Evolutionary conservation across 2,797 vertebrate genomes (phyloP).

Genomic region (Xiphorhynchus erythropygius): DNA sequence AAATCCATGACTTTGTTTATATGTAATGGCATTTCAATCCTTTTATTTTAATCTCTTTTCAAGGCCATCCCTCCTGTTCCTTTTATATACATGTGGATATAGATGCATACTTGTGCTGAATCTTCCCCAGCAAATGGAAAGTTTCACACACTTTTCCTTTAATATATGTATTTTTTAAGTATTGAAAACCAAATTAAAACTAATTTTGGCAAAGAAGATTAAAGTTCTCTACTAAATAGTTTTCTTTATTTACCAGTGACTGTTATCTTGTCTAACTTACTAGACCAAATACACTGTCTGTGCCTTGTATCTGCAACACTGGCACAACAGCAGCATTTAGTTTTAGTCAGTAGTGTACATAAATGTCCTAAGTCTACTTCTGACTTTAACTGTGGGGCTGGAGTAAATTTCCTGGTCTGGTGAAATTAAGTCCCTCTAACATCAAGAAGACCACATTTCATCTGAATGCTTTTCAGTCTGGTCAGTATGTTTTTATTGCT

Average conservation of each 20-base stretch:
- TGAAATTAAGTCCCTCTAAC: neutral
- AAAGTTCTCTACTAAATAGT: neutral
- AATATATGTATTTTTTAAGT: neutral
- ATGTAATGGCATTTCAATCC: conserved; percentile 11
- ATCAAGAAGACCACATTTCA: neutral
- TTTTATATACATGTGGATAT: neutral
- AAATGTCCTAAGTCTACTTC: neutral
- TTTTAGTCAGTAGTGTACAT: neutral
- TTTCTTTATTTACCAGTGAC: neutral
- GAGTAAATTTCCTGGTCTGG: neutral
- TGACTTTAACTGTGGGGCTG: neutral
- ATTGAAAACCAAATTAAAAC: neutral
- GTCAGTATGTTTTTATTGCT: neutral
- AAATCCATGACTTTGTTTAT: conserved; percentile 20
- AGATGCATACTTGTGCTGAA: rapidly evolving
- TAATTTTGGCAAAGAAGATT: neutral
- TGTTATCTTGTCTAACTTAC: neutral
- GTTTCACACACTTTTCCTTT: neutral
- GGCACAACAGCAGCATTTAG: neutral
- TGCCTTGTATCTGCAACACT: neutral
- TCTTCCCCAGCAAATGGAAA: neutral
- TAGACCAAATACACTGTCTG: neutral
- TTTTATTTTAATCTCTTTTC: conserved; percentile 28
- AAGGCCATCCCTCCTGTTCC: neutral
- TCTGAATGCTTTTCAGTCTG: neutral